Evolutionary conservation across 2,888 invertebrate species (phyloP), one percentile per base, ranked within the genome.

Genomic region (Ectemnius lituratus): DNA sequence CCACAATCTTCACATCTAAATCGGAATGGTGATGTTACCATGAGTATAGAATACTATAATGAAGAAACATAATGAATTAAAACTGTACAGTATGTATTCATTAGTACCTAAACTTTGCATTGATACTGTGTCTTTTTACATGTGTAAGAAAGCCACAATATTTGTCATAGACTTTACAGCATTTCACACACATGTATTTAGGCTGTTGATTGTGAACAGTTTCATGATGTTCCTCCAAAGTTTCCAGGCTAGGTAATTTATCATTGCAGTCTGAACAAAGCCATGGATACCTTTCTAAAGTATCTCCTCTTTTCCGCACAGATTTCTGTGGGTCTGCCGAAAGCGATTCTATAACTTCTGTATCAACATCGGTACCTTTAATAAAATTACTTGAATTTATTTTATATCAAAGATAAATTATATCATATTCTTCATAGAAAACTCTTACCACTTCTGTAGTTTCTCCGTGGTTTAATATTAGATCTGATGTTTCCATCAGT

Each of bases 161-260:
- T 84, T 93, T 93, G 58, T 93, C 92, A 78, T 93, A 93, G 14
- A 93, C 92, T 81, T 93, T 93, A 59, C 94, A 93, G 86, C 95
- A 95, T 83, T 95, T 94, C 20, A 93, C 92, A 86, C 95, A 95
- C 84, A 93, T 92, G 83, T 94, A 95, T 5, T 94, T 93, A 0
- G 93, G 92, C 75, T 93, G 92, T 82, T 94, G 94, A 59, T 93
- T 93, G 82, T 95, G 95, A 0, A 93, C 92, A 6, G 92, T 90
- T 76, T 93, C 92, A 61, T 93, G 93, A 85, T 95, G 95, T 1
- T 93, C 92, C 67, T 94, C 90, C 47, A 95, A 88, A 74, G 92
- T 91, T 49, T 92, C 91, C 73, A 91, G 89, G 69, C 90, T 89
- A 62, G 92, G 90, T 59, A 91, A 84, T 85, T 91, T 90, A 57